Evolutionary conservation across 2,113 vertebrate genomes (phyloP).

Genomic region (Scopus umbretta): DNA sequence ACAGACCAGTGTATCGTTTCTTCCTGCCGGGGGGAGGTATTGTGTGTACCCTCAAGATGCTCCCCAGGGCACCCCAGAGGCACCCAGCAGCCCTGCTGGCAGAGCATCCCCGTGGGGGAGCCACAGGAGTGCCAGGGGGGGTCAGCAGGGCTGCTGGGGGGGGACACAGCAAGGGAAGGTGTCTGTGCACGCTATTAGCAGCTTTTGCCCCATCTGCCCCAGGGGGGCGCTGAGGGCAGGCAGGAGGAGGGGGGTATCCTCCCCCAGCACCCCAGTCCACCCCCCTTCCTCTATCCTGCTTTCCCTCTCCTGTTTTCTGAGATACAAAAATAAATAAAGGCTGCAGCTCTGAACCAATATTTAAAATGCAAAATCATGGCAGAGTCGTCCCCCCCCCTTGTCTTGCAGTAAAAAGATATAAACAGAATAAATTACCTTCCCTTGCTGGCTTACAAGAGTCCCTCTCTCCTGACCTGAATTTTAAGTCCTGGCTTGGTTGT

Average conservation of each 20-base stretch:
- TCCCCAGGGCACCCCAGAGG: too few relatives aligned
- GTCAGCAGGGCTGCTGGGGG: background rate
- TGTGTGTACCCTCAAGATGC: too few relatives aligned
- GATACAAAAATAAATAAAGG: background rate
- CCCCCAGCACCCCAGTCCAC: background rate
- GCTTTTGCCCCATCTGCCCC: background rate
- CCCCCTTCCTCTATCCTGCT: background rate
- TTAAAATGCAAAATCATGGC: slow-evolving; percentile 72
- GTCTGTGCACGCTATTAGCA: background rate
- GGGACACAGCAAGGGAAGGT: too few relatives aligned
- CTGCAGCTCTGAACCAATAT: slow-evolving; percentile 59
- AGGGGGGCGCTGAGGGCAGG: background rate
- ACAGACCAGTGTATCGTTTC: rapidly evolving
- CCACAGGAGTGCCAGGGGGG: too few relatives aligned
- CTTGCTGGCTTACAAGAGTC: slow-evolving; percentile 54
- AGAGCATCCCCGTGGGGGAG: background rate
- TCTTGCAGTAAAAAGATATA: slow-evolving; percentile 74
- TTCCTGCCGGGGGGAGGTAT: background rate
- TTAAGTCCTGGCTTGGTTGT: slow-evolving; percentile 67
- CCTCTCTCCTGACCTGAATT: slow-evolving; percentile 76
- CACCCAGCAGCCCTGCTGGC: background rate
- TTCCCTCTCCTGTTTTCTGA: background rate
- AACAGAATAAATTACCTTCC: slow-evolving; percentile 78
- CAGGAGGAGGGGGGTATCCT: background rate
- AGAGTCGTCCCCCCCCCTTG: slow-evolving; percentile 1